Percentiles rank a stretch among this genome's conserved stretches.
These are phyloP conservation scores for Polyodon spathula DNA, from an alignment of 2,113 vertebrate genomes.

Conservation along the genomic window DNA sequence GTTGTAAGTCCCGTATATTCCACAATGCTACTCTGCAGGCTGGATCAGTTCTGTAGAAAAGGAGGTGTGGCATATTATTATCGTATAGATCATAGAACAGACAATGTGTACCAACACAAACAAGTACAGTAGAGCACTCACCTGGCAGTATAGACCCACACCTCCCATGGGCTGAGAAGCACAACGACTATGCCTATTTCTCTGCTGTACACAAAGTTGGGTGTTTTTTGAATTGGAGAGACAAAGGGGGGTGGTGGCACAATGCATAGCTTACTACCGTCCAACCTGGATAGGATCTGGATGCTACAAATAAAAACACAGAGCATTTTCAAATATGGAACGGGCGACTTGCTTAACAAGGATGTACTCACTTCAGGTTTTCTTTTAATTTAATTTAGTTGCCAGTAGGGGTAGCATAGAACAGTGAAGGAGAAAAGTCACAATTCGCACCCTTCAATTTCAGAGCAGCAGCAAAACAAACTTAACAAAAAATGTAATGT, in stretches of 20 bases:
- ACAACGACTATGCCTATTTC: constrained; percentile 12
- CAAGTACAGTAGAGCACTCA: background rate
- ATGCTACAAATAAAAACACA: background rate
- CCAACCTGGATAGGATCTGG: constrained; percentile 10
- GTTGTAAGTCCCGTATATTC: background rate
- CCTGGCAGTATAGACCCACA: constrained; percentile 18
- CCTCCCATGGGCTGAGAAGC: background rate
- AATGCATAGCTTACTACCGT: constrained; percentile 20
- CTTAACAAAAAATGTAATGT: no score
- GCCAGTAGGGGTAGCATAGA: no score
- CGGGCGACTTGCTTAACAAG: no score
- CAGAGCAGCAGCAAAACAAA: no score
- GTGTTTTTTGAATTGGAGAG: constrained; percentile 5
- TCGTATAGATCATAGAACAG: background rate
- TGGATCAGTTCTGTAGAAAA: constrained; percentile 6
- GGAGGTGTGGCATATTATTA: background rate
- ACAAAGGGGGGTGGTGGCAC: constrained; percentile 6
- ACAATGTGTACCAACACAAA: background rate
- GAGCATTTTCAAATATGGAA: background rate
- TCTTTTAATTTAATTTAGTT: no score
- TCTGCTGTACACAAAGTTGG: constrained; percentile 9
- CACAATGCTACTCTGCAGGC: constrained; percentile 3
- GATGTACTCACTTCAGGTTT: no score
- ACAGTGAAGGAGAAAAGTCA: no score
- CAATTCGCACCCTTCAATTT: no score